A percentile compares a stretch with the other conserved stretches of the same genome.
Conservation (phyloP, 2,113 vertebrate genomes). For the Brachionichthys hirsutus region DNA sequence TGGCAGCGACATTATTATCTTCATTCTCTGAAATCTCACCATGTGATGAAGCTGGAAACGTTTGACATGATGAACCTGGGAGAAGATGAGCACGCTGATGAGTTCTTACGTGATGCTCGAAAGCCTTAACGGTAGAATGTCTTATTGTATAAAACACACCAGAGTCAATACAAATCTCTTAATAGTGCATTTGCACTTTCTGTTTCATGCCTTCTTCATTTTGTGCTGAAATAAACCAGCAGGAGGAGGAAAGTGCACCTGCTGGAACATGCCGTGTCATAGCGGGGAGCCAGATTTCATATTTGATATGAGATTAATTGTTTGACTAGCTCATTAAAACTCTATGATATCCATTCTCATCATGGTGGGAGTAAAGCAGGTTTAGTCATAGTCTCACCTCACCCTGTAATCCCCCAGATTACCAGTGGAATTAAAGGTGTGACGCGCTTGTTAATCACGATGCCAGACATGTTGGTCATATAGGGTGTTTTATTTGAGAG, state of each 20-base stretch:
- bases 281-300: slow-evolving; percentile 47
- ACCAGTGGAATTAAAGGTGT: slow-evolving; percentile 11
- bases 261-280: slow-evolving; percentile 32
- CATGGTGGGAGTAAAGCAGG: slow-evolving; percentile 24
- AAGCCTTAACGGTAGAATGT: background rate
- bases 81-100: background rate
- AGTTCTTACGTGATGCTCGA: background rate
- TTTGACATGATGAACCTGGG: background rate
- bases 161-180: slow-evolving; percentile 15
- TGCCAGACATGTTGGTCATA: slow-evolving; percentile 5
- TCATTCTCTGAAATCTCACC: slow-evolving; percentile 15
- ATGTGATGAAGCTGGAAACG: slow-evolving; percentile 3
- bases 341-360: slow-evolving; percentile 46
- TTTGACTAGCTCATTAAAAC: slow-evolving; percentile 57
- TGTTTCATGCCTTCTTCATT: slow-evolving; percentile 31
- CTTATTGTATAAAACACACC: slow-evolving; percentile 1
- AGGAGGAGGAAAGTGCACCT: slow-evolving; percentile 43
- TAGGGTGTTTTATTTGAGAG: slow-evolving; percentile 36
- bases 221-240: slow-evolving; percentile 31
- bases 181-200: slow-evolving; percentile 15
- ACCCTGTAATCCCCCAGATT: slow-evolving; percentile 7
- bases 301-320: slow-evolving; percentile 70
- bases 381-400: slow-evolving; percentile 39
- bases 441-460: slow-evolving; percentile 19
- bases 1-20: no score